A percentile compares a stretch with the other conserved stretches of the same genome.
Conservation (phyloP, 2,797 vertebrate species). For the Lycodopsis pacificus region DNA sequence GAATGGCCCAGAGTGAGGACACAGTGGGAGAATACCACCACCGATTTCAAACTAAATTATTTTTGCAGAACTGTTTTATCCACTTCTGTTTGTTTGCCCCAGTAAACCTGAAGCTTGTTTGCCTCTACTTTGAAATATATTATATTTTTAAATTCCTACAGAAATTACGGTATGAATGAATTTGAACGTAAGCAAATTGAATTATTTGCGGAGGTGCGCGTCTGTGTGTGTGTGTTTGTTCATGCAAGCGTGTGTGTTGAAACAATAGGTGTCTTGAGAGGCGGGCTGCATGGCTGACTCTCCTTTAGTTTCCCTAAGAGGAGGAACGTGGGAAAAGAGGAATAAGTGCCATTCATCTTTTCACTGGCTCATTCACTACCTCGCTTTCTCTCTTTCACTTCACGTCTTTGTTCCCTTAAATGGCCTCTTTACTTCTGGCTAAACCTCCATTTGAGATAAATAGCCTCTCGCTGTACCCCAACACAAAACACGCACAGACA, state of each 20-base stretch:
- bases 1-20: constrained; percentile 23
- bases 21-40: constrained; percentile 47
- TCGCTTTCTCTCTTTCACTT: constrained; percentile 73
- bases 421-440: constrained; percentile 77
- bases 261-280: constrained; percentile 78
- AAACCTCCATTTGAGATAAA: constrained; percentile 74
- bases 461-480: constrained; percentile 65
- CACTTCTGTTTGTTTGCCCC: not conserved
- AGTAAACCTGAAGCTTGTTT: constrained; percentile 14
- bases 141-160: constrained; percentile 13
- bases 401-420: constrained; percentile 82
- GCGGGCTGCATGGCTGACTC: constrained; percentile 77
- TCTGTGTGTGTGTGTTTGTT: constrained; percentile 48
- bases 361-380: constrained; percentile 75
- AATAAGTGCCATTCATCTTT: constrained; percentile 86
- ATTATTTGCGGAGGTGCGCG: constrained; percentile 19
- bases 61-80: constrained; percentile 26
- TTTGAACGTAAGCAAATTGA: constrained; percentile 8
- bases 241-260: constrained; percentile 69
- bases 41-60: constrained; percentile 47
- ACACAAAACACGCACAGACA: constrained; percentile 56
- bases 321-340: constrained; percentile 84
- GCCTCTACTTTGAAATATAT: constrained; percentile 18
- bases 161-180: constrained; percentile 15
- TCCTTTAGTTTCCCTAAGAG: constrained; percentile 76